A percentile compares a stretch with the other conserved stretches of the same genome.
These are phyloP conservation scores for Muscina levida DNA, from an alignment of 2,888 invertebrate species.

Conservation along the genomic window DNA sequence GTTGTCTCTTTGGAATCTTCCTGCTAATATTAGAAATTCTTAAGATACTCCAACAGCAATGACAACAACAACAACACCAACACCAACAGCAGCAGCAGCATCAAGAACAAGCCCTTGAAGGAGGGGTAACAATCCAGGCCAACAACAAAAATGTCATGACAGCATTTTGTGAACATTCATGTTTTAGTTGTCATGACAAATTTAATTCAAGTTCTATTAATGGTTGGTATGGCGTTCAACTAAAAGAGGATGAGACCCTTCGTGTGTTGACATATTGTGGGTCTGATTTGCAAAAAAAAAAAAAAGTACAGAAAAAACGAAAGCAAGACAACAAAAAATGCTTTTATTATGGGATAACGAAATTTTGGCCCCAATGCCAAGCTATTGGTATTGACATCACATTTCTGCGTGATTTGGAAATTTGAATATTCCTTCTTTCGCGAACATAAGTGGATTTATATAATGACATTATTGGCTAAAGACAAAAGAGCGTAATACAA, in stretches of 20 bases:
- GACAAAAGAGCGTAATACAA: background rate
- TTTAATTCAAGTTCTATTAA: constrained; percentile 29
- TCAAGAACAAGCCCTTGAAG: background rate
- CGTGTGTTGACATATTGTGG: background rate
- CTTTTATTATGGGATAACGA: constrained; percentile 24
- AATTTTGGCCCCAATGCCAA: constrained; percentile 1
- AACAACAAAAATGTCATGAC: constrained; percentile 55
- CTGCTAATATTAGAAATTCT: constrained; percentile 59
- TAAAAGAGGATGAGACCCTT: background rate
- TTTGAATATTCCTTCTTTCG: background rate
- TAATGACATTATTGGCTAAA: constrained; percentile 28
- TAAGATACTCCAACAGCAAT: constrained; percentile 26
- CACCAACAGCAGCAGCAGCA: constrained; percentile 38
- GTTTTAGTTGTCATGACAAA: constrained; percentile 44
- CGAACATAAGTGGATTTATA: constrained; percentile 29
- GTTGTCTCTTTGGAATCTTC: constrained; percentile 38
- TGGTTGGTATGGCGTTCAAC: background rate
- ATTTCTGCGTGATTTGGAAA: background rate
- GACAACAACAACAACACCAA: constrained; percentile 18
- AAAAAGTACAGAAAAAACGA: no score
- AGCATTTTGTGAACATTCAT: constrained; percentile 46
- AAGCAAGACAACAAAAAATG: no score
- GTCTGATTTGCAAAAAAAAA: background rate
- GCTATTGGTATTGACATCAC: constrained; percentile 3
- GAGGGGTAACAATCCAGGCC: no score